Evolutionary conservation across 2,888 invertebrate genomes (phyloP), one percentile per base, ranked within the genome.

Genomic region (Oxytorus armatus): DNA sequence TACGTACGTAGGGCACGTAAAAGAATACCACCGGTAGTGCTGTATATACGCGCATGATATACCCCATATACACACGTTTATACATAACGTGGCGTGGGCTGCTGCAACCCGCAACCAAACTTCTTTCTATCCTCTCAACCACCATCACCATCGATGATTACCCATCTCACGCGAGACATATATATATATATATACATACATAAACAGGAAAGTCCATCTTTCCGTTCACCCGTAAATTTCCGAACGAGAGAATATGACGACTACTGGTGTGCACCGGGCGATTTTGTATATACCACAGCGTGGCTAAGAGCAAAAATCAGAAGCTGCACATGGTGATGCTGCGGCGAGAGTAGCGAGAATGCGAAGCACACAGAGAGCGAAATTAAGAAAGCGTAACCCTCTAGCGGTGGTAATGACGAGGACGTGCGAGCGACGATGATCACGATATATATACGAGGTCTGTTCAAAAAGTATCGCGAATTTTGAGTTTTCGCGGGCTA

Each of bases 341-440:
- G 25, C 39, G 21, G 33, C 47, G 57, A 14, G 23, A 57, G 23
- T 7, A 39, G 39, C n/a, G 61, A 59, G 33, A 39, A 55, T 55
- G 25, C 39, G n/a, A n/a, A 29, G 16, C 39, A 63, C n/a, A n/a
- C n/a, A n/a, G n/a, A n/a, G 14, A 51, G 68, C 51, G 63, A 81
- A 77, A 81, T 81, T 77, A 77, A 81, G 77, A 81, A 77, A 63
- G 77, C 77, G 80, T 77, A 74, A 81, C 63, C 77, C 77, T 76
- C 65, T 61, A 63, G 77, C 73, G 44, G 77, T 68, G 69, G 80
- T 81, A 81, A 81, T 81, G 80, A 81, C 77, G 80, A 77, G 77
- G 69, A 81, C 80, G 80, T 81, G n/a, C n/a, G 80, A 77, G 77
- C 69, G 73, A 77, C 80, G 77, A 81, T 77, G 65, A 81, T 77